Conservation (phyloP, 2,888 invertebrate species). For the Drosophila niveifrons region DNA sequence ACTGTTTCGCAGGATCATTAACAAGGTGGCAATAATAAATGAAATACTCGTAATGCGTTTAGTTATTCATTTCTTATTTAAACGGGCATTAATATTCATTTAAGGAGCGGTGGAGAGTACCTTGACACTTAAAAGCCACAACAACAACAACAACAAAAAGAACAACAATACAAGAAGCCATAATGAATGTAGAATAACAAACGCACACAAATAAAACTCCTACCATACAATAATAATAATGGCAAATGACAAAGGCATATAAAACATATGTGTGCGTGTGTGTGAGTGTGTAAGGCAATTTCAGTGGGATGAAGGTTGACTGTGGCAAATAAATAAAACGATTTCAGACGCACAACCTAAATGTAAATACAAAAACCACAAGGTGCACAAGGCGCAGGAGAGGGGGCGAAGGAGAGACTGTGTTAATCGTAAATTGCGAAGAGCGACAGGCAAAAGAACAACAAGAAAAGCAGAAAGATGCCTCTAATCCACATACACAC, state of each 20-base stretch:
- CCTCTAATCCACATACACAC: constrained; percentile 51
- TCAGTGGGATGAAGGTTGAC: constrained; percentile 8
- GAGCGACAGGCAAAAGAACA: constrained; percentile 38
- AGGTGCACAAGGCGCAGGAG: constrained; percentile 43
- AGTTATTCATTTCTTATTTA: constrained; percentile 58
- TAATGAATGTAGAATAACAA: constrained; percentile 55
- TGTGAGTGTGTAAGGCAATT: constrained; percentile 10
- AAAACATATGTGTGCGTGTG: constrained; percentile 61
- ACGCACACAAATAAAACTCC: constrained; percentile 38
- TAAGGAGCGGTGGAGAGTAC: constrained; percentile 41
- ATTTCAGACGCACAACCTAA: constrained; percentile 58
- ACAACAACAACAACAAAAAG: constrained; percentile 40
- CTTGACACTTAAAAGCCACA: constrained; percentile 67
- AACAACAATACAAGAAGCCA: constrained; percentile 38
- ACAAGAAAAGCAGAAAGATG: constrained; percentile 27
- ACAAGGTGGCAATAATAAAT: constrained; percentile 23
- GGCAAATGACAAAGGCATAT: constrained; percentile 43
- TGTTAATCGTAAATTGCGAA: constrained; percentile 71
- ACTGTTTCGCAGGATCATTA: constrained; percentile 3
- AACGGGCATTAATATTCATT: constrained; percentile 70
- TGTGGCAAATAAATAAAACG: constrained; percentile 75
- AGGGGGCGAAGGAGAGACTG: background rate
- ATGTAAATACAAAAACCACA: constrained; percentile 63
- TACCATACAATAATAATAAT: constrained; percentile 60
- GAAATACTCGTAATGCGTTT: constrained; percentile 38